Conservation (phyloP, 2,888 invertebrate genomes). For the Pharmacophagus antenor region DNA sequence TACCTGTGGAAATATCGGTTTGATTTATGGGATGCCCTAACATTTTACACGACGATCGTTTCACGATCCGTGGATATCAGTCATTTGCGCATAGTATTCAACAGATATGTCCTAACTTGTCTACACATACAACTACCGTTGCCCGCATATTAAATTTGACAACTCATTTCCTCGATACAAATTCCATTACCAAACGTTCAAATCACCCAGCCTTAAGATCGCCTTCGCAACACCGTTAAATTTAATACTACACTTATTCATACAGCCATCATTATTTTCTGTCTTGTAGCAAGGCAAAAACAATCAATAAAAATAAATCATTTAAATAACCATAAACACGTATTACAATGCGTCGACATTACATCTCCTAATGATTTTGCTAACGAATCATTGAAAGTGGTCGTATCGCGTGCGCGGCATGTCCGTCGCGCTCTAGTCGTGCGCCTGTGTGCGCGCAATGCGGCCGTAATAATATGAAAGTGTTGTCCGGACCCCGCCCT, state of each 20-base stretch:
- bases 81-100: slow-evolving; percentile 41
- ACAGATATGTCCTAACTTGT: slow-evolving; percentile 43
- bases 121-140: slow-evolving; percentile 42
- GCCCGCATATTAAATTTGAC: slow-evolving; percentile 56
- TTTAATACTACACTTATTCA: slow-evolving; percentile 75
- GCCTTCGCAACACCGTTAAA: slow-evolving; percentile 70
- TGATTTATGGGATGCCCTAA: slow-evolving; percentile 23
- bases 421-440: slow-evolving; percentile 45
- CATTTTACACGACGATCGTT: slow-evolving; percentile 38
- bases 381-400: slow-evolving; percentile 81
- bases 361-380: slow-evolving; percentile 81
- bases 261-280: slow-evolving; percentile 78
- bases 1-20: slow-evolving; percentile 12
- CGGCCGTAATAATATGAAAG: slow-evolving; percentile 77
- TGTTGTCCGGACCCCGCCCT: slow-evolving; percentile 79
- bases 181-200: slow-evolving; percentile 73
- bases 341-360: slow-evolving; percentile 78
- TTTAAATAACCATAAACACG: slow-evolving; percentile 81
- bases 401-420: slow-evolving; percentile 71
- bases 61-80: slow-evolving; percentile 43
- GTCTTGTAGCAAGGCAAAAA: slow-evolving; percentile 80
- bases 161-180: slow-evolving; percentile 77
- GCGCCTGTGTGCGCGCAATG: slow-evolving; percentile 59
- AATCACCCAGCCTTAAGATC: slow-evolving; percentile 72
- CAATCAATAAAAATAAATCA: slow-evolving; percentile 82